Evolutionary conservation across 1,140 invertebrate species (phyloP), one percentile per base, ranked within the genome.

Genomic region (Drosophila ercepeae): DNA sequence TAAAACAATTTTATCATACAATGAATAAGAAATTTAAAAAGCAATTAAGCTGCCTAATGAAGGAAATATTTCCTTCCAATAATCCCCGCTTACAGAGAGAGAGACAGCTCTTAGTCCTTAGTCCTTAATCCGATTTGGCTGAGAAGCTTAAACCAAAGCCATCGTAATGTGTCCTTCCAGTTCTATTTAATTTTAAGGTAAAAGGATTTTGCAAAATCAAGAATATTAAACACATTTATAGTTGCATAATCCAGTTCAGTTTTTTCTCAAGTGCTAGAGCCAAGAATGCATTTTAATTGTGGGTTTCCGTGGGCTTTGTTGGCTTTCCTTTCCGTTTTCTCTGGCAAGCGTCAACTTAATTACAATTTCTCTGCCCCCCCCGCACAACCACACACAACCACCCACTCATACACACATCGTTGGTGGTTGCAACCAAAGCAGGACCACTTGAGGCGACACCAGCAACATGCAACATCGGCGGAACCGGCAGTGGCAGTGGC

Each of bases 361-460:
- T 86, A 84, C 81, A 64, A 76, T 84, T 84, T 84, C 79, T 86
- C 63, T 82, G 60, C 73, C 46, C 71, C 39, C 58, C 71, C 39
- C 58, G 39, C 54, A 65, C 54, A 18, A 32, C 50, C n/a, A 34
- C 51, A 41, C 64, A 45, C 57, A 52, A 34, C 34, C 53, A 53
- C 50, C 50, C 48, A 55, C 32, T 13, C 21, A 16, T 39, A 36
- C 32, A 16, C 58, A 32, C 55, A 34, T 63, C 49, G 70, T 86
- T 68, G 55, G 79, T 59, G 81, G 81, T 81, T 81, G 73, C 64
- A 88, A 88, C 82, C 77, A 81, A 88, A 82, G 82, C 82, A 88
- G 82, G 82, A 88, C 82, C 82, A 88, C 82, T 88, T 88, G 82
- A 88, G 81, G 82, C 82, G 71, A 84, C 71, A 65, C 59, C 79